Evolutionary conservation across 2,113 vertebrate genomes (phyloP).

Genomic region (Urocolius indicus): DNA sequence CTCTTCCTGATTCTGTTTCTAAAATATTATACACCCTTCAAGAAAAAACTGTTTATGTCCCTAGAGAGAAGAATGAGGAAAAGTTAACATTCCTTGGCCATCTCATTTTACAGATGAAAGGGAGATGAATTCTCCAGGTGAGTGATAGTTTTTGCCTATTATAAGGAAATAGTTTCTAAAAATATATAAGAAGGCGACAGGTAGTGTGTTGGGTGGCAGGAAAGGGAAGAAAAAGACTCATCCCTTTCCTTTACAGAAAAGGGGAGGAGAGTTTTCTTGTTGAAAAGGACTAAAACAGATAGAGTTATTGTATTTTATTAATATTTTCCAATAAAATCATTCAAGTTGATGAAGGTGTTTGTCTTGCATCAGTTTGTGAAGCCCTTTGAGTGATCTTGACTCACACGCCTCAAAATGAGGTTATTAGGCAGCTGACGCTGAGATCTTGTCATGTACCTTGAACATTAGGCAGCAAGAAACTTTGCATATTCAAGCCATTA

Average conservation of each 20-base stretch:
- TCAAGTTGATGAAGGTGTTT: background rate
- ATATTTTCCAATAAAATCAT: background rate
- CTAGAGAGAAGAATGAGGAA: background rate
- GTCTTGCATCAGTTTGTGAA: background rate
- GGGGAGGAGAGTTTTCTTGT: background rate
- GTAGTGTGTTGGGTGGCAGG: background rate
- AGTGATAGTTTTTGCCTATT: background rate
- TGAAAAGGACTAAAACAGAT: background rate
- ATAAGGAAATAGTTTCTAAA: background rate
- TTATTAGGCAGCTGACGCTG: background rate
- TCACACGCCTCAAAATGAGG: background rate
- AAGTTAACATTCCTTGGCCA: background rate
- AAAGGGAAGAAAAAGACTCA: background rate
- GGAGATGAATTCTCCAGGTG: background rate
- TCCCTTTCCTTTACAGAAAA: background rate
- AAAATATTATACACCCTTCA: background rate
- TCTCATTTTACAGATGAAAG: background rate
- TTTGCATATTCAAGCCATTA: constrained; percentile 5
- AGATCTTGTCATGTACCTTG: background rate
- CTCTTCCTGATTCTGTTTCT: background rate
- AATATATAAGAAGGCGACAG: background rate
- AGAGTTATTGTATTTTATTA: background rate
- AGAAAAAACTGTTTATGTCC: background rate
- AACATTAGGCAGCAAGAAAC: background rate
- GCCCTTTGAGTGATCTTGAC: background rate